Base-by-base conservation (phyloP, 2,888 invertebrate genomes). In the Hyles lineata region DNA sequence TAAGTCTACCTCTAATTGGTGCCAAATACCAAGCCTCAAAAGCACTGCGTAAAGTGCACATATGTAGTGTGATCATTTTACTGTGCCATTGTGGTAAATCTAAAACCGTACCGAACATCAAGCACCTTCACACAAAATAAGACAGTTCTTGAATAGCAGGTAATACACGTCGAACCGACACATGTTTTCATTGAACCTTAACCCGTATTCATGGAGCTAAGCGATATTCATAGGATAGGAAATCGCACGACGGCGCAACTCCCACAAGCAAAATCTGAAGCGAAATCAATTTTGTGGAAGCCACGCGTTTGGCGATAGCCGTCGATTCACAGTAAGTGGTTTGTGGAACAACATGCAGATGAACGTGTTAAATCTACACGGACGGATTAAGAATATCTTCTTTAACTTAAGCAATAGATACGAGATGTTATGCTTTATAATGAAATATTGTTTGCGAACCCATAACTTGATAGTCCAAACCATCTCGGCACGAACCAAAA, bases 191-290 rank as follows among this genome's bases (percentile, higher is more conserved):
- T 55, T 55, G 17, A 55, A 55, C 55, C 55, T 43, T 11, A 43
- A 55, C n/a, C 17, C 55, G 7, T n/a, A n/a, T 55, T 55, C 55
- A 6, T n/a, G 25, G 61, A 61, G 23, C 61, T 61, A 61, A 61
- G 15, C 61, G 23, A 23, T 61, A 61, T 55, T 55, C 55, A 17
- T n/a, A 55, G n/a, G n/a, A n/a, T 55, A 55, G 35, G 63, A 63
- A 63, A 63, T 35, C 63, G 32, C 8, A 35, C 35, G 35, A 76
- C 69, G n/a, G 35, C 62, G 35, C 25, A 17, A 71, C 73, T 72
- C 75, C 71, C 73, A 75, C 70, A 59, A 72, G 72, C 71, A 67
- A 71, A 71, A 76, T 72, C 73, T 60, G 73, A 74, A 72, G 74
- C 74, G 69, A 29, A 69, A 69, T 72, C 72, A 72, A 72, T 72